These are phyloP conservation scores for Lucilia sericata DNA, from an alignment of 1,140 invertebrate species.

Conservation along the genomic window DNA sequence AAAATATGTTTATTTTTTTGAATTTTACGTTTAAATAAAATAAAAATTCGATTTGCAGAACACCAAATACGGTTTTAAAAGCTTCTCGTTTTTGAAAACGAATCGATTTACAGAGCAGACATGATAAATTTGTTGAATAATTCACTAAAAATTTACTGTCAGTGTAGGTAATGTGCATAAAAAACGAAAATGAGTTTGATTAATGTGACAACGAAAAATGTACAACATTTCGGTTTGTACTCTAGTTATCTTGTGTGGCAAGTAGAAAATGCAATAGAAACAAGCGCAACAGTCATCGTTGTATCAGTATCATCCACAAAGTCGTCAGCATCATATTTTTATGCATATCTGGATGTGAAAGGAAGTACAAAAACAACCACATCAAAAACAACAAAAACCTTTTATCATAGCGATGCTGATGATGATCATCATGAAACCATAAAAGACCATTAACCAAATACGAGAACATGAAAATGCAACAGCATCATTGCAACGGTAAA, in stretches of 20 bases:
- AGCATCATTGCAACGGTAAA: neutral
- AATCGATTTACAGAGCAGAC: too few relatives aligned
- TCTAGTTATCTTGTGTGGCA: neutral
- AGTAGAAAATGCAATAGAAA: neutral
- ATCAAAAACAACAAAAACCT: neutral
- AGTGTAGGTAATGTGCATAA: neutral
- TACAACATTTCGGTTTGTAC: neutral
- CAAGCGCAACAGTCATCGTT: neutral
- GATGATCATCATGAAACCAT: neutral
- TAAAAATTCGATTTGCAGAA: too few relatives aligned
- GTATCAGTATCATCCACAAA: neutral
- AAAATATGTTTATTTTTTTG: too few relatives aligned
- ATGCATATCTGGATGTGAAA: slow-evolving; percentile 7
- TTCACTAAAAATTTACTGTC: neutral
- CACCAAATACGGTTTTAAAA: too few relatives aligned
- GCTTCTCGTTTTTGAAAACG: too few relatives aligned
- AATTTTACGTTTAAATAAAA: too few relatives aligned
- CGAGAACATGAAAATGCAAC: neutral
- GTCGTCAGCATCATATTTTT: neutral
- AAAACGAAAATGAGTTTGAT: neutral
- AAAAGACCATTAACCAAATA: slow-evolving; percentile 13
- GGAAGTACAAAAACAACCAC: neutral
- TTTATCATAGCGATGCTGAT: neutral
- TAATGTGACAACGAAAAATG: slow-evolving; percentile 14
- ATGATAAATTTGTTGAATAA: too few relatives aligned